Percentiles rank a stretch among this genome's conserved stretches.
Conservation (phyloP, 2,888 invertebrate species). For the Herminia tarsipennalis region DNA sequence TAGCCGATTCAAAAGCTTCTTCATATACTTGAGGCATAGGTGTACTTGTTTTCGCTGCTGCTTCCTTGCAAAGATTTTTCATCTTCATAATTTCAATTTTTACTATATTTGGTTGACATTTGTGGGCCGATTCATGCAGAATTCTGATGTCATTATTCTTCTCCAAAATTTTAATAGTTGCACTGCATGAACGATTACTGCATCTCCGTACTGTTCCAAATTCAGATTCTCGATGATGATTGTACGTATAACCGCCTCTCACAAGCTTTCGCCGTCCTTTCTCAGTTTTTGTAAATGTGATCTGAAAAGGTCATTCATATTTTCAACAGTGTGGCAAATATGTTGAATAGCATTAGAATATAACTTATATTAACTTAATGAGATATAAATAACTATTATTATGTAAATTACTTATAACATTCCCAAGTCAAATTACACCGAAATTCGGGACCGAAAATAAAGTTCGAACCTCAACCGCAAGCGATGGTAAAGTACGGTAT, state of each 20-base stretch:
- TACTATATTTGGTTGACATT: slow-evolving; percentile 12
- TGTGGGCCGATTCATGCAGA: slow-evolving; percentile 12
- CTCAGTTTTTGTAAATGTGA: slow-evolving; percentile 2
- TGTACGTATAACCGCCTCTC: background rate
- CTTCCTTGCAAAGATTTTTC: slow-evolving; percentile 16
- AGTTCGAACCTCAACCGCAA: too few relatives aligned
- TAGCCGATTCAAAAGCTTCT: slow-evolving; percentile 2
- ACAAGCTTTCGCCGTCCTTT: slow-evolving; percentile 1
- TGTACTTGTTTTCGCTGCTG: slow-evolving; percentile 13
- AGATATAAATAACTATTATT: too few relatives aligned
- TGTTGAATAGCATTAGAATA: background rate
- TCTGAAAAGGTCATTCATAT: slow-evolving; percentile 3
- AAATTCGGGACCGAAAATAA: too few relatives aligned
- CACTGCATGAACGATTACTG: background rate
- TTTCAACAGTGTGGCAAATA: background rate
- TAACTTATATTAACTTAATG: background rate
- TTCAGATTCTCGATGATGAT: background rate
- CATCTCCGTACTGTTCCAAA: slow-evolving; percentile 3
- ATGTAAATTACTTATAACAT: too few relatives aligned
- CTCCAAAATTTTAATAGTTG: slow-evolving; percentile 6
- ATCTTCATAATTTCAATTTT: slow-evolving; percentile 1
- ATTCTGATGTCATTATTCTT: slow-evolving; percentile 7
- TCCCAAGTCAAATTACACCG: too few relatives aligned
- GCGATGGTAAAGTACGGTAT: too few relatives aligned
- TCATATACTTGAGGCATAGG: slow-evolving; percentile 19